These are phyloP conservation scores for Tromatobia lineatoria DNA, from an alignment of 2,888 invertebrate species.

Conservation along the genomic window DNA sequence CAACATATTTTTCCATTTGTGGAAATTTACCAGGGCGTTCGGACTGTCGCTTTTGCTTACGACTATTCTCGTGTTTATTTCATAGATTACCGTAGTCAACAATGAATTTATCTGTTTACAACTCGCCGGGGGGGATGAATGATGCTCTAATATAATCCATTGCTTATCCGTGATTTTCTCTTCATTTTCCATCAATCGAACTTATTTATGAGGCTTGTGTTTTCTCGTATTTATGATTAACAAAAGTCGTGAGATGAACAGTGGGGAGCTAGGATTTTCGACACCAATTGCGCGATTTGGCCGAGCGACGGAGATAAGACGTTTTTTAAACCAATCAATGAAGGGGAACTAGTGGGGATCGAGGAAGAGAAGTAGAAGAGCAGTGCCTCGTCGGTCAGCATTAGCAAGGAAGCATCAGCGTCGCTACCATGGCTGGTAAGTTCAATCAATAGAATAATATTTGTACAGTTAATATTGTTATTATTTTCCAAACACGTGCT, in stretches of 20 bases:
- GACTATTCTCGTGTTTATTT: background rate
- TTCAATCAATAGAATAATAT: conserved; percentile 44
- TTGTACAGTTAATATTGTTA: conserved; percentile 7
- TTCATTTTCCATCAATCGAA: background rate
- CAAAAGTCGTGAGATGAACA: conserved; percentile 6
- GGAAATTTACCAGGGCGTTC: background rate
- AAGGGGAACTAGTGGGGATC: conserved; percentile 67
- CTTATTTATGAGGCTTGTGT: background rate
- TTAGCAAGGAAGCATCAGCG: conserved; percentile 69
- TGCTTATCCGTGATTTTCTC: background rate
- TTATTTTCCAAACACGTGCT: background rate
- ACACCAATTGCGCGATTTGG: conserved; percentile 60
- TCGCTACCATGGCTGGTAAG: conserved; percentile 77
- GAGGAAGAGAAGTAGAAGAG: conserved; percentile 49
- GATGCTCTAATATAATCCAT: background rate
- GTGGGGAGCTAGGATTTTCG: conserved; percentile 55
- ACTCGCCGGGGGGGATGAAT: background rate
- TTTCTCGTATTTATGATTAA: background rate
- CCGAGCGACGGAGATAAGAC: conserved; percentile 41
- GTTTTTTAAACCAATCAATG: conserved; percentile 57
- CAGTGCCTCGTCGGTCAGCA: conserved; percentile 51
- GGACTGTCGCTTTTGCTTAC: background rate
- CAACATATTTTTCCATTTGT: conserved; percentile 13
- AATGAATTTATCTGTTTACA: background rate
- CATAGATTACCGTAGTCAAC: background rate